Evolutionary conservation across 2,113 vertebrate genomes (phyloP).

Genomic region (Girardinichthys multiradiatus): DNA sequence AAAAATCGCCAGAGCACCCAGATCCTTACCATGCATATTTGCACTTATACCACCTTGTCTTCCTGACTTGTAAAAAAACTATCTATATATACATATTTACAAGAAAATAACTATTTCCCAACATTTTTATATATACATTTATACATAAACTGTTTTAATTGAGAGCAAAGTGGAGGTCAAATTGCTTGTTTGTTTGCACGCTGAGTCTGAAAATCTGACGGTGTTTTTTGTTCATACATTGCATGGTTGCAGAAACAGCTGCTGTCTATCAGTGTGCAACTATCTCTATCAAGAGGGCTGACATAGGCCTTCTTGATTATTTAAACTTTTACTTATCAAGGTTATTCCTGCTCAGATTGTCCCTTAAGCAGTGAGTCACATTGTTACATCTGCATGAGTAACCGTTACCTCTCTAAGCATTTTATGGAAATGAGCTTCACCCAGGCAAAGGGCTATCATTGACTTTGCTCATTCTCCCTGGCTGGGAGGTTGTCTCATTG

Average conservation of each 20-base stretch:
- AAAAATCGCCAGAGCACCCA: neutral
- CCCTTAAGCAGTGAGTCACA: constrained; percentile 56
- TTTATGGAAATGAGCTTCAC: constrained; percentile 68
- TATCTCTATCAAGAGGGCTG: constrained; percentile 1
- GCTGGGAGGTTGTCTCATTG: constrained; percentile 61
- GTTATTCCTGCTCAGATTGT: constrained; percentile 46
- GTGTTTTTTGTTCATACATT: neutral
- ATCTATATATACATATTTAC: too few relatives aligned
- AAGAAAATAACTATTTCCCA: too few relatives aligned
- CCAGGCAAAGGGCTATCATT: constrained; percentile 53
- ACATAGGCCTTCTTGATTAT: constrained; percentile 21
- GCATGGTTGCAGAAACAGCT: neutral
- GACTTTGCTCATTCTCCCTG: constrained; percentile 61
- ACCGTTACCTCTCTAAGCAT: constrained; percentile 51
- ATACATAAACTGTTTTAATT: too few relatives aligned
- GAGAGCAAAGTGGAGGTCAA: too few relatives aligned
- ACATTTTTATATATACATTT: too few relatives aligned
- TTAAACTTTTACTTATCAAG: constrained; percentile 57
- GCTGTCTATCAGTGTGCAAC: neutral
- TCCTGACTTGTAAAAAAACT: too few relatives aligned
- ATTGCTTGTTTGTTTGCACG: too few relatives aligned
- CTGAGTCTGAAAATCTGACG: too few relatives aligned
- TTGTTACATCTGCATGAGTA: constrained; percentile 63
- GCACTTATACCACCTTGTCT: too few relatives aligned
- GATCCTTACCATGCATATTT: too few relatives aligned